Conservation (phyloP, 64 coral and sea anemone genomes). For the Montipora capricornis region DNA sequence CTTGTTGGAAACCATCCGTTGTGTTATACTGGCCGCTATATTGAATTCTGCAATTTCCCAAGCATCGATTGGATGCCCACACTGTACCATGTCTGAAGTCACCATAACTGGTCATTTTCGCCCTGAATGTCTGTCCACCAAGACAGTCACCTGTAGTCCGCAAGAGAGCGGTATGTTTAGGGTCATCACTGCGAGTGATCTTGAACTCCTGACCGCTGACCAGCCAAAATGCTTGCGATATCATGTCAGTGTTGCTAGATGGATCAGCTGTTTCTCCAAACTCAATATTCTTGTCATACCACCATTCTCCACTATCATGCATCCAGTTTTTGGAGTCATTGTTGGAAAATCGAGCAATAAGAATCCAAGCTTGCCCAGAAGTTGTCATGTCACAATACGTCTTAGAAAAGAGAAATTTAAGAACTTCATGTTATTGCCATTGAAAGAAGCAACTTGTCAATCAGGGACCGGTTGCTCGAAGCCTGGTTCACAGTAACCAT, state of each 20-base stretch:
- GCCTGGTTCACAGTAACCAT: too few species aligned
- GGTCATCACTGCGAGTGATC: slow-evolving; percentile 60
- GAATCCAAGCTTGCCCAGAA: not conserved
- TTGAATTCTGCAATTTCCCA: slow-evolving; percentile 1
- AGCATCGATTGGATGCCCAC: not conserved
- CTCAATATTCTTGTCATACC: not conserved
- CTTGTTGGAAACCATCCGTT: not conserved
- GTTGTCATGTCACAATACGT: not conserved
- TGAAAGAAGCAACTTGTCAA: too few species aligned
- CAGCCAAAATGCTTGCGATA: slow-evolving; percentile 38
- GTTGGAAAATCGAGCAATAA: slow-evolving; percentile 52
- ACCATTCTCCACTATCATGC: not conserved
- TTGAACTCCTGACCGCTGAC: slow-evolving; percentile 49
- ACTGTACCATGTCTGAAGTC: not conserved
- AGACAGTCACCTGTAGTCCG: slow-evolving; percentile 2
- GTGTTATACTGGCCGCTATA: slow-evolving; percentile 5
- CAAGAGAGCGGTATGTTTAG: not conserved
- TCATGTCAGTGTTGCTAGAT: slow-evolving; percentile 43
- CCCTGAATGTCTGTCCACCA: slow-evolving; percentile 23
- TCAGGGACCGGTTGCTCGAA: too few species aligned
- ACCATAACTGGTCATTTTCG: slow-evolving; percentile 29
- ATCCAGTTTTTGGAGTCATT: slow-evolving; percentile 13
- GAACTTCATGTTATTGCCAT: too few species aligned
- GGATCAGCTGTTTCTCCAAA: not conserved
- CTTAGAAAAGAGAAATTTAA: not conserved